Percentiles rank a stretch among this genome's conserved stretches.
These are phyloP conservation scores for Bactericera cockerelli DNA, from an alignment of 1,140 invertebrate genomes.

Conservation along the genomic window DNA sequence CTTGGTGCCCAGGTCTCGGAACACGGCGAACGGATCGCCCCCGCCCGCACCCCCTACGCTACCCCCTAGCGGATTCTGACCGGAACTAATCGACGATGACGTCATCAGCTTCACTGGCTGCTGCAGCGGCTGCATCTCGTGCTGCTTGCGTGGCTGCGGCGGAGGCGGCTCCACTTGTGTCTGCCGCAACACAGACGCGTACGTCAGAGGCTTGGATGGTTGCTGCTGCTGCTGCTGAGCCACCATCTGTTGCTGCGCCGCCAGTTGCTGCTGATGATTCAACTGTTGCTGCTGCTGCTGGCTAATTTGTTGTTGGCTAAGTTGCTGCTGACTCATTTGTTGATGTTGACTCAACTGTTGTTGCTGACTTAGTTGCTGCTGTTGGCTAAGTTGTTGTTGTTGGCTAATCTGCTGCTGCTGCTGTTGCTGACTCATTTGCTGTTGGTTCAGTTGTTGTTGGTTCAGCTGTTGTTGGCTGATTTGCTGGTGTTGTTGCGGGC, in stretches of 20 bases:
- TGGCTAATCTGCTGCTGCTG: too few relatives aligned
- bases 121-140: neutral
- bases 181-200: neutral
- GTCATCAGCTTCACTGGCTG: neutral
- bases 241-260: neutral
- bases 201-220: neutral
- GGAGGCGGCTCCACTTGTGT: neutral
- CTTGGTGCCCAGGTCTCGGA: neutral
- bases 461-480: neutral
- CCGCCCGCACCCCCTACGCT: neutral
- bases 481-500: too few relatives aligned
- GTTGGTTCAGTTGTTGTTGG: neutral
- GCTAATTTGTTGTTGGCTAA: neutral
- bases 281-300: slow-evolving; percentile 1
- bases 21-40: slow-evolving; percentile 3
- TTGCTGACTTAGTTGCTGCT: too few relatives aligned
- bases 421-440: too few relatives aligned
- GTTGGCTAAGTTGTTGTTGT: too few relatives aligned
- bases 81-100: neutral
- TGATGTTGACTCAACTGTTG: too few relatives aligned
- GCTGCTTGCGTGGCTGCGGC: neutral
- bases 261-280: too few relatives aligned
- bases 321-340: neutral
- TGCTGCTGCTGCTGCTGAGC: neutral
- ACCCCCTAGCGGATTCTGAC: neutral